Conservation (phyloP, 35 echinoderm and acorn worm species). For the Heliocidaris erythrogramma region DNA sequence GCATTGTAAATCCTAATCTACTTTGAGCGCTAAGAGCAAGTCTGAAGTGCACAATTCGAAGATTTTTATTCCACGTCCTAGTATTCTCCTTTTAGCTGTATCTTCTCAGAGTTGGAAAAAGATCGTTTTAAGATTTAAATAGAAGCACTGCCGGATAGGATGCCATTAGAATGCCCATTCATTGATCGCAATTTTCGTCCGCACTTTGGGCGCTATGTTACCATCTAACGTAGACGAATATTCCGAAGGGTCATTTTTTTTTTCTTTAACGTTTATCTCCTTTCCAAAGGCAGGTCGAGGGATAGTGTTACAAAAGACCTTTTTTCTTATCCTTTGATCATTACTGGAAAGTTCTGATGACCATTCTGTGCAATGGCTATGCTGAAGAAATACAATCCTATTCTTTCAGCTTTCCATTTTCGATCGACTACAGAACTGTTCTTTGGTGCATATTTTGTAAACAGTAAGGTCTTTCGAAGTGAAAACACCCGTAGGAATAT, state of each 20-base stretch:
- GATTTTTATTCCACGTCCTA: background rate
- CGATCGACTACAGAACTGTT: too few species aligned
- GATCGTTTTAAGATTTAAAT: background rate
- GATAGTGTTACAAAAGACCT: background rate
- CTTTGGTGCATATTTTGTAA: too few species aligned
- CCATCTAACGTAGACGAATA: background rate
- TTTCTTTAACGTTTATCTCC: background rate
- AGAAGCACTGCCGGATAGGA: background rate
- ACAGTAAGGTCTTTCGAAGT: too few species aligned
- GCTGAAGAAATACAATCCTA: background rate
- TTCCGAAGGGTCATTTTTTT: background rate
- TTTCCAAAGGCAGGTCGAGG: background rate
- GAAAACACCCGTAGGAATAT: too few species aligned
- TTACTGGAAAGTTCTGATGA: background rate
- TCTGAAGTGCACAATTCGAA: background rate
- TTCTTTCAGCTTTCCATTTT: background rate
- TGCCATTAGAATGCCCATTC: background rate
- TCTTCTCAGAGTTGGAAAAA: background rate
- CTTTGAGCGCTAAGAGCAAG: background rate
- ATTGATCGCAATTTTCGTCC: conserved; percentile 10
- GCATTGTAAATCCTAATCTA: conserved; percentile 2
- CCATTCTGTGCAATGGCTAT: background rate
- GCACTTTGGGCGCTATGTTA: background rate
- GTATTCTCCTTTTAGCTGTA: background rate
- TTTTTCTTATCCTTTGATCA: background rate